Percentiles rank a stretch among this genome's conserved stretches.
These are phyloP conservation scores for Harpagoxenus sublaevis DNA, from an alignment of 2,888 invertebrate species.

Conservation along the genomic window DNA sequence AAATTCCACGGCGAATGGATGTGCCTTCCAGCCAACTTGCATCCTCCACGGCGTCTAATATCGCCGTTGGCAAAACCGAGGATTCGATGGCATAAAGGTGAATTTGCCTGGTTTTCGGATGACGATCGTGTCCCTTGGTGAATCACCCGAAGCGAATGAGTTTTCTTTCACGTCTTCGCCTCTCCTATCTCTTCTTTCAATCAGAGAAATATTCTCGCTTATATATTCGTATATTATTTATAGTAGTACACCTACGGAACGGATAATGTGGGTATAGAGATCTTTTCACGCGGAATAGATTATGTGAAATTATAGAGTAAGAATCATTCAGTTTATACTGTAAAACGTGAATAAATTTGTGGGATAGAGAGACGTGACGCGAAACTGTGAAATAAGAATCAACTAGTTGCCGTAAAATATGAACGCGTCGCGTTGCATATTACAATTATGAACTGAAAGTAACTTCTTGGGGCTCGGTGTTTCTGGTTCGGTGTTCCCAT, in stretches of 20 bases:
- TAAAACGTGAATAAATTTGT: constrained; percentile 12
- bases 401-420: background rate
- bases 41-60: constrained; percentile 52
- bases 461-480: background rate
- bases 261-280: background rate
- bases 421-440: constrained; percentile 13
- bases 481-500: constrained; percentile 8
- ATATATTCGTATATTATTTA: background rate
- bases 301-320: background rate
- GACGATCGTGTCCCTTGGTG: background rate
- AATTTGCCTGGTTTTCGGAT: constrained; percentile 34
- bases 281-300: background rate
- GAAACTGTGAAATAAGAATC: background rate
- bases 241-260: background rate
- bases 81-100: constrained; percentile 35
- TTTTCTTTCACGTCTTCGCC: background rate
- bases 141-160: background rate
- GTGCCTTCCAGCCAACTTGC: constrained; percentile 77
- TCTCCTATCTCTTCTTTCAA: background rate
- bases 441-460: constrained; percentile 11
- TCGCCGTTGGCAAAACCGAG: constrained; percentile 22
- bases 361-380: background rate
- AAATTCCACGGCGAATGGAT: constrained; percentile 79
- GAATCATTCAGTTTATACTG: background rate
- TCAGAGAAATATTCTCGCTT: constrained; percentile 4